Evolutionary conservation across 2,113 vertebrate genomes (phyloP).

Genomic region (Microcebus lehilahytsara): DNA sequence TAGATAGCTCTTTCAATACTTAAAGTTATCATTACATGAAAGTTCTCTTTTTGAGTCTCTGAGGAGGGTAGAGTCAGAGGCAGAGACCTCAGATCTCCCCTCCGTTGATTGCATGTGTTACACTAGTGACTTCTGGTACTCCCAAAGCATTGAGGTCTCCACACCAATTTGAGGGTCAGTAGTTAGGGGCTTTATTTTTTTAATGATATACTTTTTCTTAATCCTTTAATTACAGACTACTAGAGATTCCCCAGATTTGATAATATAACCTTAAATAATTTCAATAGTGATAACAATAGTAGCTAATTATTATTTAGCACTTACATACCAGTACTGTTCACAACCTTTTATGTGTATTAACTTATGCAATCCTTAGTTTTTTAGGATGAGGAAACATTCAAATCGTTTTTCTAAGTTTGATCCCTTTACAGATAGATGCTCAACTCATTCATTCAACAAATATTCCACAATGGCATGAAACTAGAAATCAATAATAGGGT

Average conservation of each 20-base stretch:
- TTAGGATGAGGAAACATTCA: slow-evolving; percentile 25
- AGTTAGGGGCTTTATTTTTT: neutral
- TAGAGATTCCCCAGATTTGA: neutral
- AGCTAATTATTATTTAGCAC: slow-evolving; percentile 26
- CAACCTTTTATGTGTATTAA: neutral
- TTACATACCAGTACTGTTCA: neutral
- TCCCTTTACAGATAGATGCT: neutral
- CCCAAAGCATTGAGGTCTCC: neutral
- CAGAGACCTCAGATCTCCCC: neutral
- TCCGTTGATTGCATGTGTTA: neutral
- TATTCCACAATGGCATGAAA: neutral
- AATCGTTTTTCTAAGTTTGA: slow-evolving; percentile 18
- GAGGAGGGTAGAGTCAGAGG: neutral
- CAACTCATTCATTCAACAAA: neutral
- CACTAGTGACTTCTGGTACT: neutral
- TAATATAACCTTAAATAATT: neutral
- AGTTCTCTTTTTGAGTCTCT: neutral
- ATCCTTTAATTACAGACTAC: neutral
- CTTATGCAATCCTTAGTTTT: neutral
- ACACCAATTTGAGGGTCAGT: neutral
- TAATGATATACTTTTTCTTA: neutral
- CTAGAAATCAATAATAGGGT: neutral
- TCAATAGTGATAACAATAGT: neutral
- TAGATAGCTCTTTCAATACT: neutral
- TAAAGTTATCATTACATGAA: neutral